Evolutionary conservation across 2,797 vertebrate species (phyloP).

Genomic region (Percopsis omiscomaycus): DNA sequence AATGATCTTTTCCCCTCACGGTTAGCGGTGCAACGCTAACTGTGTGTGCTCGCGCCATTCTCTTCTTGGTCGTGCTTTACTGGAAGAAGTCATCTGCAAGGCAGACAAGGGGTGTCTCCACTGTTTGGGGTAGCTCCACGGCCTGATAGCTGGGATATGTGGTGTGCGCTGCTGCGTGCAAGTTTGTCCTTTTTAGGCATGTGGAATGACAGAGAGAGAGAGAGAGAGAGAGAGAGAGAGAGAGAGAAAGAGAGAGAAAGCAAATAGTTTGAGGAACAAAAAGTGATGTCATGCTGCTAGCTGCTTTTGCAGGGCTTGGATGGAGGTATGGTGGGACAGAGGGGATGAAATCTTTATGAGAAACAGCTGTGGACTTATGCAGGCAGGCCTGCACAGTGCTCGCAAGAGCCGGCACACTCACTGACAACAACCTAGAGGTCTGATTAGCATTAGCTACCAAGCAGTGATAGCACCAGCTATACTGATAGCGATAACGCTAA

Average conservation of each 20-base stretch:
- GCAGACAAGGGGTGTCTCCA: slow-evolving; percentile 12
- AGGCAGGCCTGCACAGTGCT: slow-evolving; percentile 36
- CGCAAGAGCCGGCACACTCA: slow-evolving; percentile 23
- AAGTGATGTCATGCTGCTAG: slow-evolving; percentile 76
- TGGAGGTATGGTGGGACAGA: slow-evolving; percentile 41
- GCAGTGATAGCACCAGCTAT: slow-evolving; percentile 43
- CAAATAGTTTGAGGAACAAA: slow-evolving; percentile 20
- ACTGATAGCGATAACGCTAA: slow-evolving; percentile 13
- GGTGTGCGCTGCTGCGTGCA: not conserved
- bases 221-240: slow-evolving; percentile 27
- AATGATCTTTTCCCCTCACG: slow-evolving; percentile 2
- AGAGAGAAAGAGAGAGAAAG: slow-evolving; percentile 27
- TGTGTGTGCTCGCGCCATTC: slow-evolving; percentile 16
- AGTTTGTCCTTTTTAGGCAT: slow-evolving; percentile 66
- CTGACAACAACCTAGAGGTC: slow-evolving; percentile 45
- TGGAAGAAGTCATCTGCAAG: slow-evolving; percentile 8
- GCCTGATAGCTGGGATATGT: slow-evolving; percentile 29
- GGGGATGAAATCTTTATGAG: slow-evolving; percentile 73
- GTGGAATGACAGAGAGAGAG: slow-evolving; percentile 47
- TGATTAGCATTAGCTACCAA: slow-evolving; percentile 31
- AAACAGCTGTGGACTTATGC: slow-evolving; percentile 77
- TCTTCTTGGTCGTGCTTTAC: slow-evolving; percentile 16
- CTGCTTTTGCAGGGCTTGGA: slow-evolving; percentile 60
- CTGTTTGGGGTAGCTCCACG: slow-evolving; percentile 18
- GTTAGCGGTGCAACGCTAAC: slow-evolving; percentile 16